Conservation (phyloP, 2,113 vertebrate genomes). For the Alligator sinensis region DNA sequence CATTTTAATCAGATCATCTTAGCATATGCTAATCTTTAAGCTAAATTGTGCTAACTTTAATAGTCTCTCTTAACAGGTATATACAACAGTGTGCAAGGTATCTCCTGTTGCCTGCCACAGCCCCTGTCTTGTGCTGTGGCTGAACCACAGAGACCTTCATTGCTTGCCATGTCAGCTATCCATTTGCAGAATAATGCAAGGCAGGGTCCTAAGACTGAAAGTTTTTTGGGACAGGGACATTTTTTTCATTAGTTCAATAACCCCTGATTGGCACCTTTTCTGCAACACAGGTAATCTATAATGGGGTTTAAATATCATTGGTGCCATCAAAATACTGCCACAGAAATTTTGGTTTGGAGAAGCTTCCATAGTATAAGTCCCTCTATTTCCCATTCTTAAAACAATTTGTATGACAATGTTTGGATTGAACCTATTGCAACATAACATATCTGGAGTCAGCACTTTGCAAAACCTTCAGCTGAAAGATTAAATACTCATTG, state of each 20-base stretch:
- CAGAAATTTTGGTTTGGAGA: neutral
- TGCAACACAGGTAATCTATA: neutral
- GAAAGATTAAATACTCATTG: neutral
- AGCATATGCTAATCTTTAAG: neutral
- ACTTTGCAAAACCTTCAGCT: neutral
- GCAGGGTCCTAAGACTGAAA: rapidly evolving
- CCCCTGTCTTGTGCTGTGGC: neutral
- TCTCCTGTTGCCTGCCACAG: neutral
- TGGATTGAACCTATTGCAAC: neutral
- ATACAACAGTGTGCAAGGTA: too few species aligned
- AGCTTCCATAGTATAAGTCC: rapidly evolving
- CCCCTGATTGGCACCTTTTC: rapidly evolving
- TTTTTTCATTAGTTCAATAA: rapidly evolving
- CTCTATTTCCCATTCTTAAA: neutral
- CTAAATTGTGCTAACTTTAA: too few species aligned
- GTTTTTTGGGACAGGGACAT: neutral
- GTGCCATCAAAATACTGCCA: neutral
- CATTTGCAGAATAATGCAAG: neutral
- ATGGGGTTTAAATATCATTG: neutral
- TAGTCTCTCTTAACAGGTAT: neutral
- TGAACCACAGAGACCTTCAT: neutral
- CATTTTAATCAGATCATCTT: neutral
- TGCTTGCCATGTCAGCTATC: rapidly evolving
- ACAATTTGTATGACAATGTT: neutral
- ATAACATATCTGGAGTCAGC: neutral